Conservation (phyloP, 1,140 invertebrate species). For the Atta cephalotes region DNA sequence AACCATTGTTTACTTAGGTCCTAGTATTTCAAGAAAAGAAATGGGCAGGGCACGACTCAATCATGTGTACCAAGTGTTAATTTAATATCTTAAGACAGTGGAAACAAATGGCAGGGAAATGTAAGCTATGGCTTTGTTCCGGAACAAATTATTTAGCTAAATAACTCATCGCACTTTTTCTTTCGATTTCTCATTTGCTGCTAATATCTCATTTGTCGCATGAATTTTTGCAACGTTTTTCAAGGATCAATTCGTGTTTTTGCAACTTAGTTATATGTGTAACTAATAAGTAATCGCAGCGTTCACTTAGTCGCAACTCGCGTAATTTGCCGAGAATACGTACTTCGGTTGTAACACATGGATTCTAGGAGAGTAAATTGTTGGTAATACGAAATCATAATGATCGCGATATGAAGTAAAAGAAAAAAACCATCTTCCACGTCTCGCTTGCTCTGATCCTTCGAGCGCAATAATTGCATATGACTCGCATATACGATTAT, state of each 20-base stretch:
- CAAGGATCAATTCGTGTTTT: conserved; percentile 17
- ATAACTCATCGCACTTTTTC: not conserved
- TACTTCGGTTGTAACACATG: not conserved
- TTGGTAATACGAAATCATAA: not conserved
- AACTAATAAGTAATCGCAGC: conserved; percentile 21
- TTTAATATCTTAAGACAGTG: too few relatives aligned
- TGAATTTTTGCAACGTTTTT: not conserved
- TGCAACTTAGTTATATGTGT: conserved; percentile 9
- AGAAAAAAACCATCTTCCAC: not conserved
- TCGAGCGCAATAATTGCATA: conserved; percentile 34
- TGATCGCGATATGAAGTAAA: not conserved
- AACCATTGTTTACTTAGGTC: too few relatives aligned
- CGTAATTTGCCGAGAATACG: conserved; percentile 13
- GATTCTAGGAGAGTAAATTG: not conserved
- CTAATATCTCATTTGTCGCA: not conserved
- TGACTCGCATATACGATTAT: conserved; percentile 23
- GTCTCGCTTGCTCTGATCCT: not conserved
- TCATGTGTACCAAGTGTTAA: too few relatives aligned
- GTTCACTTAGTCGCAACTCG: not conserved
- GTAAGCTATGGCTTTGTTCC: not conserved
- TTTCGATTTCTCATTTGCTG: not conserved
- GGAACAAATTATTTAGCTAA: conserved; percentile 7
- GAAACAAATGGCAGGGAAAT: not conserved
- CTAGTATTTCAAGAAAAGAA: too few relatives aligned
- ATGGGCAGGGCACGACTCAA: too few relatives aligned